A percentile compares a stretch with the other conserved stretches of the same genome.
phyloP scores from a whole-genome alignment of 2,797 vertebrate genomes.

The Eulemur coronatus region DNA sequence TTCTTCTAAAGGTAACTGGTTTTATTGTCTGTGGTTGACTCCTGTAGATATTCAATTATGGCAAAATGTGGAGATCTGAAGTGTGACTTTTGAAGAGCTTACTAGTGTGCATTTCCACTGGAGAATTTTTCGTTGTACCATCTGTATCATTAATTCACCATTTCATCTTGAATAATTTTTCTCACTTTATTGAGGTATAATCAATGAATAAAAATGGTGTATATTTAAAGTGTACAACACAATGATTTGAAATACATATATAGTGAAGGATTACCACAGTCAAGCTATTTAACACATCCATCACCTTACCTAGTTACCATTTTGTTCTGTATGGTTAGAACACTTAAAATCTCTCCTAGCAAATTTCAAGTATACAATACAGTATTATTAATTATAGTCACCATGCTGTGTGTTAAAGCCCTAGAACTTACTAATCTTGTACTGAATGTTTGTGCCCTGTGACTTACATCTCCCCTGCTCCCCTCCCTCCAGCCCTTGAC shows the following conservation, averaged over 20 bases:
- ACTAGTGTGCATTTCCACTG: background rate
- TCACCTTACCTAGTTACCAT: background rate
- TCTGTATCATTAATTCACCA: background rate
- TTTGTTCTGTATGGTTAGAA: background rate
- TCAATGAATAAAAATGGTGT: background rate
- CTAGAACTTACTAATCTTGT: background rate
- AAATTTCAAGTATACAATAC: background rate
- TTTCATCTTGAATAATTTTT: background rate
- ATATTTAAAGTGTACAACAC: background rate
- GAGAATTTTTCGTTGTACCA: background rate
- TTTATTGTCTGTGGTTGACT: background rate
- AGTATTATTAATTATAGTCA: background rate
- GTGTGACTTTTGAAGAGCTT: background rate
- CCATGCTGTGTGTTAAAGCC: too few species aligned
- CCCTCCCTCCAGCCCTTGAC: too few species aligned
- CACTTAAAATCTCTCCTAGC: background rate
- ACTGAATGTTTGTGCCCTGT: background rate
- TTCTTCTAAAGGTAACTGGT: background rate
- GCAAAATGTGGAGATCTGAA: background rate
- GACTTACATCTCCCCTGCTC: background rate
- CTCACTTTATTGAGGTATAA: background rate
- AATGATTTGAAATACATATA: background rate
- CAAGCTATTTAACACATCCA: background rate
- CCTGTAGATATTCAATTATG: background rate
- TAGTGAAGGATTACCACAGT: background rate